phyloP scores from a whole-genome alignment of 2,113 vertebrate genomes.

The Tricholaema leucomelas region DNA sequence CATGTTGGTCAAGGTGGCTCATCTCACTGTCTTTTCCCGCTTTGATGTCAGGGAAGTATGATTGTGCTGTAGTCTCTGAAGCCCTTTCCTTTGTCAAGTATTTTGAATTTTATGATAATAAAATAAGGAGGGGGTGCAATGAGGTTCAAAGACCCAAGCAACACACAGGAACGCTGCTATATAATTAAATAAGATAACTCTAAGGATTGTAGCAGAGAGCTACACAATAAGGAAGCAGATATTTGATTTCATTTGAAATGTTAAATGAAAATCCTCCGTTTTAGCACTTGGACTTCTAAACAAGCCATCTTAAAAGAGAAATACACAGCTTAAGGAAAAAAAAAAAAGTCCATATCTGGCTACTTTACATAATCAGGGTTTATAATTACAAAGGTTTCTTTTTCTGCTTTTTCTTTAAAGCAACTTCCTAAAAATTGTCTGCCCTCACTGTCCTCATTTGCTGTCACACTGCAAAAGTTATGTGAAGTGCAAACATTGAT shows the following conservation, averaged over 20 bases:
- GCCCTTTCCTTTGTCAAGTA: background rate
- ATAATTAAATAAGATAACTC: background rate
- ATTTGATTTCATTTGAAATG: background rate
- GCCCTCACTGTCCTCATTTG: background rate
- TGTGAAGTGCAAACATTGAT: background rate
- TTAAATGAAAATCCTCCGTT: slow-evolving; percentile 20
- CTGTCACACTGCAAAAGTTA: background rate
- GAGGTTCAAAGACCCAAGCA: background rate
- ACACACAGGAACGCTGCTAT: background rate
- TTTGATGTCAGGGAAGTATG: slow-evolving; percentile 2
- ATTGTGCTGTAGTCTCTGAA: slow-evolving; percentile 18
- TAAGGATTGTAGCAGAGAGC: background rate
- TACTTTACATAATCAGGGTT: slow-evolving; percentile 33
- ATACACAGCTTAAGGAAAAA: background rate
- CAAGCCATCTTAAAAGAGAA: background rate
- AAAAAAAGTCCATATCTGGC: background rate
- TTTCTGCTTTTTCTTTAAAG: slow-evolving; percentile 4
- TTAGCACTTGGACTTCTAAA: background rate
- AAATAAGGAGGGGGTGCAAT: background rate
- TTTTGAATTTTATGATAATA: slow-evolving; percentile 40
- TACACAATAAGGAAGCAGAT: background rate
- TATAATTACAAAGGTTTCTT: slow-evolving; percentile 33
- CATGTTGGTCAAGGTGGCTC: slow-evolving; percentile 39
- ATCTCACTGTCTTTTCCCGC: background rate
- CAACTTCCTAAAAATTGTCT: background rate